These are phyloP conservation scores for Coccyzus lansbergi DNA, from an alignment of 2,797 vertebrate species.

Conservation along the genomic window DNA sequence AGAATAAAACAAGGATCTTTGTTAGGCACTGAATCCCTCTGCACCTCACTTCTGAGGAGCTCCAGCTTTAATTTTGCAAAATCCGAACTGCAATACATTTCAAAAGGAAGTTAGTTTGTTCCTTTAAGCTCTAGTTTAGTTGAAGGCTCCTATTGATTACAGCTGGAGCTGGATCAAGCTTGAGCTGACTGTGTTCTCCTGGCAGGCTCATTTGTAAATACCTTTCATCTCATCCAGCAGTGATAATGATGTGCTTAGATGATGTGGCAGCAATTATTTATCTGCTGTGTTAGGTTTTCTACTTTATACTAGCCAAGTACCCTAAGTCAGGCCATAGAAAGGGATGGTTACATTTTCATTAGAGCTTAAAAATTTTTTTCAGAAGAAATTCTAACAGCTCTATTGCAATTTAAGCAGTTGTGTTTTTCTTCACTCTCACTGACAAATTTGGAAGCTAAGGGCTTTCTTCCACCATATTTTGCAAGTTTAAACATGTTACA, in stretches of 20 bases:
- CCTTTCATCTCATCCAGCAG: conserved; percentile 48
- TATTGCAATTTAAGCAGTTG: neutral
- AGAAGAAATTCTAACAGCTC: neutral
- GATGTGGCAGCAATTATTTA: conserved; percentile 57
- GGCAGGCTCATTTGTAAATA: conserved; percentile 31
- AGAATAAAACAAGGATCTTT: conserved; percentile 28
- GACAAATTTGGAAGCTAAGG: neutral
- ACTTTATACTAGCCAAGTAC: neutral
- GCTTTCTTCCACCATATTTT: neutral
- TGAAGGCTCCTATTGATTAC: conserved; percentile 57
- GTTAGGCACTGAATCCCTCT: neutral
- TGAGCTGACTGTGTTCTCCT: conserved; percentile 41
- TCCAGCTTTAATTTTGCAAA: conserved; percentile 18
- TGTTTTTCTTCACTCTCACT: neutral
- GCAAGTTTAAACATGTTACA: neutral
- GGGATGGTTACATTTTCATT: neutral
- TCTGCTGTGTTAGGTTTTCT: neutral
- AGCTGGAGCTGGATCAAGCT: conserved; percentile 42
- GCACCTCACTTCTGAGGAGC: neutral
- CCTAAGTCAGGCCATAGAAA: neutral
- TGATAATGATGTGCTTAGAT: conserved; percentile 38
- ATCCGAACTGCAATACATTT: neutral
- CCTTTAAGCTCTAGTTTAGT: neutral
- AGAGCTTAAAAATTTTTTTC: neutral
- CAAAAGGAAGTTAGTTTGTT: neutral